Percentiles rank a stretch among this genome's conserved stretches.
Conservation (phyloP, 2,797 vertebrate species). For the Neopelma chrysocephalum region DNA sequence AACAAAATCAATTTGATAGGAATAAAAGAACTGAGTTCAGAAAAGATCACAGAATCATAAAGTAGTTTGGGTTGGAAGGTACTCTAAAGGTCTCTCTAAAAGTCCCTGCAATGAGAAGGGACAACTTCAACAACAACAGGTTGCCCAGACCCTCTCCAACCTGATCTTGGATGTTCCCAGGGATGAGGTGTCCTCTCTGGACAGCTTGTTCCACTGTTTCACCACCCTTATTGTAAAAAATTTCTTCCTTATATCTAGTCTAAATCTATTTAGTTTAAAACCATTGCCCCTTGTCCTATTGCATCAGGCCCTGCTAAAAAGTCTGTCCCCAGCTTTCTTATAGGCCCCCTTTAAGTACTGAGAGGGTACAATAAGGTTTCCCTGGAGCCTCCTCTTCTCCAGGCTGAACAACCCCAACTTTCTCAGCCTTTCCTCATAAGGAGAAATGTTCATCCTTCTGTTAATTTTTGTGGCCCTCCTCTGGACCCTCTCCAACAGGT, state of each 20-base stretch:
- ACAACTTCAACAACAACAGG: neutral
- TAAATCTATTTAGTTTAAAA: neutral
- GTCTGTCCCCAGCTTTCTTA: neutral
- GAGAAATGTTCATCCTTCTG: neutral
- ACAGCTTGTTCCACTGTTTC: neutral
- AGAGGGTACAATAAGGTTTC: neutral
- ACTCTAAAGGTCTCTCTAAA: neutral
- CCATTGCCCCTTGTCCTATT: neutral
- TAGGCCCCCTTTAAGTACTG: neutral
- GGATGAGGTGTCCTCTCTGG: neutral
- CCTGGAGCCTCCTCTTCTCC: neutral
- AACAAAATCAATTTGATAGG: neutral
- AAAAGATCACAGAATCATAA: neutral
- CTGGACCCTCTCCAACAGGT: neutral
- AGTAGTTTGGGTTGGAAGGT: neutral
- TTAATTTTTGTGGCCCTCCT: neutral
- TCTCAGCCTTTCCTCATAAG: neutral
- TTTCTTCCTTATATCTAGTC: neutral
- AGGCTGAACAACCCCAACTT: neutral
- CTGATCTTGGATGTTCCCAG: neutral
- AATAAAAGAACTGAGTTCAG: neutral
- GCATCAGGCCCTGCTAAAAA: neutral
- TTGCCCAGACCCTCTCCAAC: neutral
- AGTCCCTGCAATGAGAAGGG: neutral
- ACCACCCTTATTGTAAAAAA: neutral